Conservation (phyloP, 2,888 invertebrate species). For the Julus scanicus region DNA sequence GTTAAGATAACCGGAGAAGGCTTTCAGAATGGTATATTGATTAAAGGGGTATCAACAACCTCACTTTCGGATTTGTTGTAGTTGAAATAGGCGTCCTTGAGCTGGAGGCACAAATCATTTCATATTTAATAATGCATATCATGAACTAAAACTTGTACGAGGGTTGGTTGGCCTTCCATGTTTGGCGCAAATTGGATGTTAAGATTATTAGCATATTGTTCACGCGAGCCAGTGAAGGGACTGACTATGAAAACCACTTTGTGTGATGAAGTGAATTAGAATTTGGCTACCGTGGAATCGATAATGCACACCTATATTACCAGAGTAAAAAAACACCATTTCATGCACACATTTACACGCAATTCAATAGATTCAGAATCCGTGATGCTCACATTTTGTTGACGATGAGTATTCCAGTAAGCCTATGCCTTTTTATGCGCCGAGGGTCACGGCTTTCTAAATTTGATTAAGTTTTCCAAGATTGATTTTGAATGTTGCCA, state of each 20-base stretch:
- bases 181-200: conserved; percentile 31
- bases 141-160: background rate
- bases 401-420: background rate
- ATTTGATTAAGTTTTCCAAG: background rate
- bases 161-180: conserved; percentile 23
- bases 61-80: background rate
- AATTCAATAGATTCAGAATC: background rate
- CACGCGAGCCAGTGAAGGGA: background rate
- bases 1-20: background rate
- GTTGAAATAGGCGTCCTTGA: background rate
- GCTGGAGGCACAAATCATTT: background rate
- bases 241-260: conserved; percentile 25
- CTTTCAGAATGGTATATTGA: background rate
- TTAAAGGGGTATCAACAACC: background rate
- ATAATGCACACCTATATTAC: background rate
- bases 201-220: background rate
- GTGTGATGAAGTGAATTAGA: conserved; percentile 24
- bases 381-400: background rate
- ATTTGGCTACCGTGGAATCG: background rate
- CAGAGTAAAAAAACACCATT: background rate
- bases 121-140: conserved; percentile 37
- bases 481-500: conserved; percentile 23
- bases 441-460: background rate
- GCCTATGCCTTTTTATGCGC: background rate
- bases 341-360: background rate